Conservation (phyloP, 2,888 invertebrate species). For the Pseudococcus viburni region DNA sequence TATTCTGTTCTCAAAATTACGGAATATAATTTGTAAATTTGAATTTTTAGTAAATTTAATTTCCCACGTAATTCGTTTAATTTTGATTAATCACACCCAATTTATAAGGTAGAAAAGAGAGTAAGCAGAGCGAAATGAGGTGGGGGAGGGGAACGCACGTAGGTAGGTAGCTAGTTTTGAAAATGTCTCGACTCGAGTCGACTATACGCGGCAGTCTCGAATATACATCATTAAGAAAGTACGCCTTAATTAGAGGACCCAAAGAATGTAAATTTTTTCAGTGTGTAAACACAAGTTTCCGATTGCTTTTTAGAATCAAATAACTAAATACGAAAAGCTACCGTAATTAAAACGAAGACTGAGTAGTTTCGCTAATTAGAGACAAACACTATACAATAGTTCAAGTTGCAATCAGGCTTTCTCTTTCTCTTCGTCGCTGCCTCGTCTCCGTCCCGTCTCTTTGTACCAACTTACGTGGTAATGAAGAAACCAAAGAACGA, state of each 20-base stretch:
- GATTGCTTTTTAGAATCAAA: constrained; percentile 53
- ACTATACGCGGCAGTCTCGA: neutral
- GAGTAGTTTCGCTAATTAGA: constrained; percentile 64
- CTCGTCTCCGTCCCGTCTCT: constrained; percentile 4
- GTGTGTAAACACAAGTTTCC: constrained; percentile 51
- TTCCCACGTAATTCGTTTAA: neutral
- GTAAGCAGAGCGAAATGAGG: neutral
- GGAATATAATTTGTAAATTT: neutral
- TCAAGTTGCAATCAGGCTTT: constrained; percentile 64
- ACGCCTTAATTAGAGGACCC: constrained; percentile 52
- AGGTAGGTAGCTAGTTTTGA: neutral
- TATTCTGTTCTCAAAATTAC: neutral
- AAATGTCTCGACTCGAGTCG: constrained; percentile 2
- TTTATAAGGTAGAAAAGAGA: neutral
- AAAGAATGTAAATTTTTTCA: constrained; percentile 57
- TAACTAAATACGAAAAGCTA: constrained; percentile 64
- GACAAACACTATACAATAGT: constrained; percentile 64
- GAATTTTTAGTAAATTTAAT: neutral
- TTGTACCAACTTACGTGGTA: constrained; percentile 44
- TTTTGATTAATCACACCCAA: constrained; percentile 10
- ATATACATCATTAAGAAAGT: constrained; percentile 56
- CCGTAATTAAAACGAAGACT: constrained; percentile 64
- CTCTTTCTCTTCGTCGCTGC: constrained; percentile 43
- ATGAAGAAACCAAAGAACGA: constrained; percentile 47
- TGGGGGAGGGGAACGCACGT: neutral